Conservation (phyloP, 2,113 vertebrate species). For the Datnioides undecimradiatus region DNA sequence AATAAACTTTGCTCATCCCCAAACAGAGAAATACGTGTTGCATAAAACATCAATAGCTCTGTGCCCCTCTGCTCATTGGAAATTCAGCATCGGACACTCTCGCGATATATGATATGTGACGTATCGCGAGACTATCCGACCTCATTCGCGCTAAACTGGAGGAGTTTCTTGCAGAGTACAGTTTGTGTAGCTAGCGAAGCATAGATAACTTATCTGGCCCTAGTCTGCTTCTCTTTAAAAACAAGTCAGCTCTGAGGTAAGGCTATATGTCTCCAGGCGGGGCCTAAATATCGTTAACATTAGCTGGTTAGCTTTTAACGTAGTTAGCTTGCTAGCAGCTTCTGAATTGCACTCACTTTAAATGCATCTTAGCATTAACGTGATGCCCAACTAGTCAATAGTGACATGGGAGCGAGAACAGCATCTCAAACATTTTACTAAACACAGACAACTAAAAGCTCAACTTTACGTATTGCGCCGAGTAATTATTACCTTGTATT, state of each 20-base stretch:
- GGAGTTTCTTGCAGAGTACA: slow-evolving; percentile 36
- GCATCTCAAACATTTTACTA: background rate
- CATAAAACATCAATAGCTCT: background rate
- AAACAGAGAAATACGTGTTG: background rate
- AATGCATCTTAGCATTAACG: background rate
- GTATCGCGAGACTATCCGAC: slow-evolving; percentile 40
- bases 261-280: background rate
- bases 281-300: background rate
- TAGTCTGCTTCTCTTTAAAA: background rate
- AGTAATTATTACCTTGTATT: background rate
- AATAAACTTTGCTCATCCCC: background rate
- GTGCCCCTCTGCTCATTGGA: too few species aligned
- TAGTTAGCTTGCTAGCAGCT: background rate
- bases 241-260: slow-evolving; percentile 40
- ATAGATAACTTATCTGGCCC: background rate
- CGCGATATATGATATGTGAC: background rate
- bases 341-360: background rate
- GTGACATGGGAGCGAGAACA: background rate
- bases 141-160: slow-evolving; percentile 61
- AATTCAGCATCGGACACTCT: background rate
- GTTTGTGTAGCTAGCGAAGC: slow-evolving; percentile 34
- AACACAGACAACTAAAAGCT: background rate
- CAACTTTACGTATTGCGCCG: background rate
- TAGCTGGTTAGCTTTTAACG: background rate
- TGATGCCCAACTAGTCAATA: too few species aligned